Base-by-base conservation (phyloP, 2,888 invertebrate genomes). In the Hoplodrina blanda region DNA sequence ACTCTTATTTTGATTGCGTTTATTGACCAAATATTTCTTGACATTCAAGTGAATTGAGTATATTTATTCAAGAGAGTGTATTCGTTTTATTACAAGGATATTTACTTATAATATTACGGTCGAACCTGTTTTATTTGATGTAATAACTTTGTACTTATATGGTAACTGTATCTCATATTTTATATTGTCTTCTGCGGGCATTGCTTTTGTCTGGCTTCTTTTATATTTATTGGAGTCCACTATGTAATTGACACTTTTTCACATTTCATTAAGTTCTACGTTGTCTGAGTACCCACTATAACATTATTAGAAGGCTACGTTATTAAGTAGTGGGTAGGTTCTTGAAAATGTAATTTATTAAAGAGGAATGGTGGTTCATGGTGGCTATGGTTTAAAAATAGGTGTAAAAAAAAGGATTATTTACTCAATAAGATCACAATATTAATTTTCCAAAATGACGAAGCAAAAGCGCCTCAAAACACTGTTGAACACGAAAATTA, bases 231-330 rank as follows among this genome's bases (percentile, higher is more conserved):
- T 85, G 85, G 81, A 86, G 82, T 85, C 82, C 82, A 85, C 84
- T 76, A 72, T 88, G 85, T 90, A 90, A 91, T 90, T 90, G 90
- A 87, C 90, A 89, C 88, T 89, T 89, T 81, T 86, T 89, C 88
- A 88, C 89, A 88, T 88, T 90, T 88, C 89, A 90, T 90, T 90
- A 89, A 84, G 76, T 85, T 84, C 83, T 78, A 74, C 85, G 75
- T 73, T 80, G 79, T 79, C 81, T 80, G 80, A 73, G 84, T 80
- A 72, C 63, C 56, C 62, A 53, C 68, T 69, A 63, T 55, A 65
- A 69, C 62, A 74, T 73, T 80, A 72, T 71, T 77, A 72, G 60
- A 54, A 57, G 37, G 46, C 50, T 66, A 20, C 17, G 17, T 68
- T 69, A 70, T 64, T 55, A 60, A 63, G 60, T 46, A 71, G 37